Base-by-base conservation (phyloP, 2,797 vertebrate genomes). In the Centropyge bicolor region DNA sequence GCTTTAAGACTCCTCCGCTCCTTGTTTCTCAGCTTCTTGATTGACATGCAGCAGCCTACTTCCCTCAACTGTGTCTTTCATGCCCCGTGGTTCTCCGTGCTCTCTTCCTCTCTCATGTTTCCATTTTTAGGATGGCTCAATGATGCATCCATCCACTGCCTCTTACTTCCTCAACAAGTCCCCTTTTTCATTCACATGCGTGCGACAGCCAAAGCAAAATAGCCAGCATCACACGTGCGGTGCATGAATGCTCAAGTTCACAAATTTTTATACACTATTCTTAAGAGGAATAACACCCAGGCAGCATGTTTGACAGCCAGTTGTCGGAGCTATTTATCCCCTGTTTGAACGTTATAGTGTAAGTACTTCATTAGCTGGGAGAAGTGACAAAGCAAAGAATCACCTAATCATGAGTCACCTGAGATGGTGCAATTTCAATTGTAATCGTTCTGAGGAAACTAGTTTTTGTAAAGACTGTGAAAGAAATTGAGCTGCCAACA, bases 1-100 rank as follows among this genome's bases (percentile, higher is more conserved):
- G 91, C 91, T 92, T 86, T 85, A 81, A 87, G 88, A 91, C 93
- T 93, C 93, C 93, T 88, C 92, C 85, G 89, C 92, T 91, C 61
- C 91, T 88, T 93, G 86, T 94, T 90, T 92, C 88, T 78, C 87
- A 72, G 90, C 86, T 86, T 78, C 89, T 82, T 93, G 93, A 95
- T 93, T 94, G 94, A 94, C 92, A 87, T 83, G 86, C 91, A 76
- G 86, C 91, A 93, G 88, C 91, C 92, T 90, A 90, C 88, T 90
- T 93, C 89, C 88, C 87, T 90, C 89, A 86, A 85, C 92, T 83
- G 88, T 88, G 87, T 93, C 89, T 91, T 88, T 92, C 85, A 89
- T 89, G 91, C 87, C 90, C 90, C 8, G 35, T 85, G 82, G 87
- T 91, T 91, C 85, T 88, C 81, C 56, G 66, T 84, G 27, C 90